A percentile compares a stretch with the other conserved stretches of the same genome.
phyloP scores from a whole-genome alignment of 1,140 invertebrate genomes.

The Atta colombica region DNA sequence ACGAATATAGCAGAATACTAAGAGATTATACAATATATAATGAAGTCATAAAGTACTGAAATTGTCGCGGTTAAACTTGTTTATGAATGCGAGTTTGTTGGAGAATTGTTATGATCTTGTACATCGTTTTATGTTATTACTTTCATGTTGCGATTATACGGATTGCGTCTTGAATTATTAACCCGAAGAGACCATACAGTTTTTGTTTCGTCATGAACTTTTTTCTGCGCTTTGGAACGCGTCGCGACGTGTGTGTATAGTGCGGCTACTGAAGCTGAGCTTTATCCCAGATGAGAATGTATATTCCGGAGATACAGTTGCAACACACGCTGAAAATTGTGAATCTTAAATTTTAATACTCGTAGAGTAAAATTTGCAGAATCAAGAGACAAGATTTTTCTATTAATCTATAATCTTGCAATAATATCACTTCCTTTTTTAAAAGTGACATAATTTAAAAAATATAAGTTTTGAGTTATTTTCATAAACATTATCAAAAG shows the following conservation, averaged over 20 bases:
- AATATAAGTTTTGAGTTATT: no score
- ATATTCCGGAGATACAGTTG: background rate
- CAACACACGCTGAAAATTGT: background rate
- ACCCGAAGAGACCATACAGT: background rate
- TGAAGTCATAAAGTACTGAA: background rate
- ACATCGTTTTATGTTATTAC: background rate
- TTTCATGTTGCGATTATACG: conserved; percentile 4
- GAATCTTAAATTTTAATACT: conserved; percentile 17
- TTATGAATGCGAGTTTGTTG: background rate
- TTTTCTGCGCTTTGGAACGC: background rate
- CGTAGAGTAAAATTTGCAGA: background rate
- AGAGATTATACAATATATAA: background rate
- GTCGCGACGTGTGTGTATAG: background rate
- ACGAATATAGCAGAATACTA: background rate
- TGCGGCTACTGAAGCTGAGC: background rate
- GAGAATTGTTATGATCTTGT: background rate
- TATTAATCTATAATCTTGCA: background rate
- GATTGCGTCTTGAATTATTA: conserved; percentile 14
- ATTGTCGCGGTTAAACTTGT: background rate
- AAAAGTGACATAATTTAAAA: no score
- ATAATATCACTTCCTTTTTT: no score
- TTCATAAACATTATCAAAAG: no score
- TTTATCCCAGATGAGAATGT: background rate
- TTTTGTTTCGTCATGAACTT: background rate
- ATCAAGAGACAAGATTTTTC: background rate